Evolutionary conservation across 2,113 vertebrate species (phyloP).

Genomic region (Sylvia atricapilla): DNA sequence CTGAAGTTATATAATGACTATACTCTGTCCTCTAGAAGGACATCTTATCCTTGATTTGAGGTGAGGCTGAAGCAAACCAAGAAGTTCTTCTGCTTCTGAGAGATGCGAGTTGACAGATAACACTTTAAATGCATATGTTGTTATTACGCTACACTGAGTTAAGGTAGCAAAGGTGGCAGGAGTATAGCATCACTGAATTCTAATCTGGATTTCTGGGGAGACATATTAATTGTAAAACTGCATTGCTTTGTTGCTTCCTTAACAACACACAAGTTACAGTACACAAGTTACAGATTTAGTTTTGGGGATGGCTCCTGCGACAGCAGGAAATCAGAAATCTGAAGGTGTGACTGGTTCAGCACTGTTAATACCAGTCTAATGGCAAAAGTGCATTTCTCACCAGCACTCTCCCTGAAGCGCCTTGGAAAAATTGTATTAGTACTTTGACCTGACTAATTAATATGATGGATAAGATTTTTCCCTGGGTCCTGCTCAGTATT

Average conservation of each 20-base stretch:
- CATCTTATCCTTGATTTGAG: not conserved
- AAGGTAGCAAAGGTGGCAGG: constrained; percentile 6
- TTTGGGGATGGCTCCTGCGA: not conserved
- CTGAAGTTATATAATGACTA: not conserved
- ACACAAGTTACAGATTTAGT: not conserved
- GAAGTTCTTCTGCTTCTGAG: not conserved
- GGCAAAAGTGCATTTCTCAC: not conserved
- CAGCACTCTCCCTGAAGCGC: not conserved
- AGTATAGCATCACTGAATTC: not conserved
- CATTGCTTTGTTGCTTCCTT: not conserved
- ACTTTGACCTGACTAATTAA: not conserved
- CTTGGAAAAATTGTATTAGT: not conserved
- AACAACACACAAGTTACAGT: not conserved
- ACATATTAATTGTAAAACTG: not conserved
- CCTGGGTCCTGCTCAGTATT: not conserved
- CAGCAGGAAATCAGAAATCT: not conserved
- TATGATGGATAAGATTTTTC: not conserved
- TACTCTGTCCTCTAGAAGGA: not conserved
- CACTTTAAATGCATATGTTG: constrained; percentile 32
- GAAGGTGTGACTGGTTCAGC: not conserved
- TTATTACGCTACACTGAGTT: not conserved
- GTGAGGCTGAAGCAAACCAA: not conserved
- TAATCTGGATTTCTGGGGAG: not conserved
- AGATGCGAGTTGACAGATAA: constrained; percentile 5
- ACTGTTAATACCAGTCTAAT: not conserved